Evolutionary conservation across 1,140 invertebrate species (phyloP).

Genomic region (Goniozus legneri): DNA sequence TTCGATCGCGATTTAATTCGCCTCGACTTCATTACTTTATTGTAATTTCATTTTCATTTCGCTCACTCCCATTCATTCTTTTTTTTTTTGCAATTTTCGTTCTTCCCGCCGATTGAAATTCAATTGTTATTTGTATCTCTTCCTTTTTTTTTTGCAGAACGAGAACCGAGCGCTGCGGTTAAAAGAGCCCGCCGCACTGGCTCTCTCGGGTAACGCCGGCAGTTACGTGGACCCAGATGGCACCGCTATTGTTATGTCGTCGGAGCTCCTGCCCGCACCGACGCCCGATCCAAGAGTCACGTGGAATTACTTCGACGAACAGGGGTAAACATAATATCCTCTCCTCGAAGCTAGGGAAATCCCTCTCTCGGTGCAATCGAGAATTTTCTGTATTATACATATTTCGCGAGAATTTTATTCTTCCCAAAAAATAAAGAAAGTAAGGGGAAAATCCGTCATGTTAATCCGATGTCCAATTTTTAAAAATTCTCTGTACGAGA

Average conservation of each 20-base stretch:
- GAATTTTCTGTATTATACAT: slow-evolving; percentile 6
- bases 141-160: slow-evolving; percentile 50
- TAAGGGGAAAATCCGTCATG: too few species aligned
- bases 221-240: slow-evolving; percentile 46
- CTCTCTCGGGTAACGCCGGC: slow-evolving; percentile 41
- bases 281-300: slow-evolving; percentile 52
- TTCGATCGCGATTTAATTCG: too few species aligned
- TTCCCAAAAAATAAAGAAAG: slow-evolving; percentile 4
- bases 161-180: slow-evolving; percentile 70
- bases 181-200: slow-evolving; percentile 58
- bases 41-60: too few species aligned
- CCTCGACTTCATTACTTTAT: too few species aligned
- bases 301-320: slow-evolving; percentile 85
- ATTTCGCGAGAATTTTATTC: slow-evolving; percentile 3
- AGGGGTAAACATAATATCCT: slow-evolving; percentile 39
- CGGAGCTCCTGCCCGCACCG: slow-evolving; percentile 44
- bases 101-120: neutral
- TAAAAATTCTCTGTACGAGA: too few species aligned
- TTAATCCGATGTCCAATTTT: too few species aligned
- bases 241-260: slow-evolving; percentile 45
- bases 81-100: neutral
- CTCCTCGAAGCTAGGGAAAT: too few species aligned
- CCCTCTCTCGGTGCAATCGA: too few species aligned
- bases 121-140: neutral
- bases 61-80: too few species aligned